Percentiles rank a stretch among this genome's conserved stretches.
These are phyloP conservation scores for Carollia perspicillata DNA, from an alignment of 2,113 vertebrate species.

Conservation along the genomic window DNA sequence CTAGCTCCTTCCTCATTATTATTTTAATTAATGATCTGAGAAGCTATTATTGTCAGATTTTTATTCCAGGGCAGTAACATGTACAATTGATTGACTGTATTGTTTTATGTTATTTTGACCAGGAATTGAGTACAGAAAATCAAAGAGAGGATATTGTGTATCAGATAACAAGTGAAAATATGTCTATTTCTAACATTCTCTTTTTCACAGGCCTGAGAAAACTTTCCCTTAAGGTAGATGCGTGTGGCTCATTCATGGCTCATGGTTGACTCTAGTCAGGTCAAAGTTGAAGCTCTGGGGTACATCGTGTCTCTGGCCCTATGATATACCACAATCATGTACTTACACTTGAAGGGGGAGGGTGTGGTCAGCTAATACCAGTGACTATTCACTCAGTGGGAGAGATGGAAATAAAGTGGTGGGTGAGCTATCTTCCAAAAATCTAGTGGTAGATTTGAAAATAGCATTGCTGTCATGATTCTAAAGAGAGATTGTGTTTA, in stretches of 20 bases:
- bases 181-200: background rate
- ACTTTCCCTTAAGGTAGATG: background rate
- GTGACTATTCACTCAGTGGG: background rate
- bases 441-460: background rate
- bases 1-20: background rate
- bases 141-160: background rate
- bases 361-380: background rate
- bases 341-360: background rate
- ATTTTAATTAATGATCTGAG: slow-evolving; percentile 10
- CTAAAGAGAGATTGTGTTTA: background rate
- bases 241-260: background rate
- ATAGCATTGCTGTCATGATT: background rate
- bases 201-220: background rate
- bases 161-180: background rate
- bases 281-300: background rate
- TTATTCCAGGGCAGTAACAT: background rate
- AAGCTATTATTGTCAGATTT: background rate
- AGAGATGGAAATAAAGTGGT: background rate
- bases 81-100: background rate
- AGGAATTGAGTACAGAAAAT: background rate
- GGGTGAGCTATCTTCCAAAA: background rate
- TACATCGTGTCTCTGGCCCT: background rate
- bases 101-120: background rate
- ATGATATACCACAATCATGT: background rate
- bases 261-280: background rate